phyloP scores from a whole-genome alignment of 2,797 vertebrate species.

The Dicrostonyx torquatus region DNA sequence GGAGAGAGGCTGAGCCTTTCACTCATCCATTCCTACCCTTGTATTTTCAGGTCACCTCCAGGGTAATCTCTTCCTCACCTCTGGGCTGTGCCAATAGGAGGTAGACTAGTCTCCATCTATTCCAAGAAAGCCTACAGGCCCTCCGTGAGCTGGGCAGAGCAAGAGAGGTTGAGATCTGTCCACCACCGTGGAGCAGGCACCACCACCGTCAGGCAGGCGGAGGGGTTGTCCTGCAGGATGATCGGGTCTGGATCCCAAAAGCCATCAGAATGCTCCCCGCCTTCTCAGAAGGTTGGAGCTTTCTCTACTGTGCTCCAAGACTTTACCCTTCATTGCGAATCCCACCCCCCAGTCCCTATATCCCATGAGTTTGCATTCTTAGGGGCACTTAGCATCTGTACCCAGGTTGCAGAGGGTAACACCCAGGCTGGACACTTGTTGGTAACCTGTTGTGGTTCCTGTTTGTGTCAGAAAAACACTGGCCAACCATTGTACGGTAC shows the following conservation, averaged over 20 bases:
- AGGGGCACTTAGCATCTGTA: background rate
- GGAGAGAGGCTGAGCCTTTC: background rate
- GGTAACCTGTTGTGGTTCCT: background rate
- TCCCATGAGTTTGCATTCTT: background rate
- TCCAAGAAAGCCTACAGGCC: background rate
- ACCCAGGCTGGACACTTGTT: background rate
- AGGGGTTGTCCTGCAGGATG: background rate
- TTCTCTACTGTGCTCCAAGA: rapidly evolving
- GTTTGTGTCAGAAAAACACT: background rate
- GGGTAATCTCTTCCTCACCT: too few species aligned
- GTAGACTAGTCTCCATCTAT: background rate
- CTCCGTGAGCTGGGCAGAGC: background rate
- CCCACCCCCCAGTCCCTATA: background rate
- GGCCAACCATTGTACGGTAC: background rate
- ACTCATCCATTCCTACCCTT: too few species aligned
- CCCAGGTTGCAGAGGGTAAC: background rate
- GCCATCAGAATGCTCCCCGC: background rate
- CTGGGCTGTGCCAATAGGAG: background rate
- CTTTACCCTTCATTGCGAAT: background rate
- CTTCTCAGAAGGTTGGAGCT: background rate
- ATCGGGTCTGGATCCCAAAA: background rate
- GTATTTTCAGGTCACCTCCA: background rate
- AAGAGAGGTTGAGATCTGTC: background rate
- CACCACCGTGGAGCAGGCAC: rapidly evolving
- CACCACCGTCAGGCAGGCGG: too few species aligned